Evolutionary conservation across 2,797 vertebrate genomes (phyloP), one percentile per base, ranked within the genome.

Genomic region (Megaceryle alcyon): DNA sequence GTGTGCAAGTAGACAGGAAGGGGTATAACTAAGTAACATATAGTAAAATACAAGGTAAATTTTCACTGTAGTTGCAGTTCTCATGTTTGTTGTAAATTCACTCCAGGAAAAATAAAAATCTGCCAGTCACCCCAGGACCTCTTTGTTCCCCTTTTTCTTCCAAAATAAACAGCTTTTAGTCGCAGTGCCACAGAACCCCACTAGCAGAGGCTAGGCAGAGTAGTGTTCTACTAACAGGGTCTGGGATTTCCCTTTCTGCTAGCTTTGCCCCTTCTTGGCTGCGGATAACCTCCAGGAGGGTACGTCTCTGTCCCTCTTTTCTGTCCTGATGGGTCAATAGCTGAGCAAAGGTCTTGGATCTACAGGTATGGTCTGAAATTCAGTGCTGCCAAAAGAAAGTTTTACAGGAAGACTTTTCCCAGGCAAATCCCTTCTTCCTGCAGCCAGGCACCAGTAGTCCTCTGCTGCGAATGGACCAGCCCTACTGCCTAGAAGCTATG

Each of bases 1-100:
- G 49, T 86, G 79, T 89, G 71, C 83, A 95, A 91, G 82, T 82
- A 93, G 95, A 96, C 9, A 44, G 84, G 96, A 96, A 94, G 41
- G 39, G 70, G 41, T 54, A 63, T 37, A 80, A 89, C 21, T 59
- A 80, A 82, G 71, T 43, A 73, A 69, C 57, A 9, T 49, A 76
- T 41, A 61, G 37, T 35, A 83, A 95, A 96, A 93, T 18, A 57
- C 9, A 86, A 28, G 33, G 28, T 71, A 69, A 91, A 91, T 86
- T 88, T 75, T 37, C 1, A 2, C 51, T 3, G 0, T 6, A 23
- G 33, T 54, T 94, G 31, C 28, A 85, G 6, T 46, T 60, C 65
- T 65, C 23, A 14, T 2, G 19, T 49, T 65, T 37, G 22, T 39
- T 91, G 65, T 15, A 84, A 82, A 88, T 65, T 82, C 17, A 76